These are phyloP conservation scores for Drosophila fungiperda DNA, from an alignment of 2,888 invertebrate genomes.

Conservation along the genomic window DNA sequence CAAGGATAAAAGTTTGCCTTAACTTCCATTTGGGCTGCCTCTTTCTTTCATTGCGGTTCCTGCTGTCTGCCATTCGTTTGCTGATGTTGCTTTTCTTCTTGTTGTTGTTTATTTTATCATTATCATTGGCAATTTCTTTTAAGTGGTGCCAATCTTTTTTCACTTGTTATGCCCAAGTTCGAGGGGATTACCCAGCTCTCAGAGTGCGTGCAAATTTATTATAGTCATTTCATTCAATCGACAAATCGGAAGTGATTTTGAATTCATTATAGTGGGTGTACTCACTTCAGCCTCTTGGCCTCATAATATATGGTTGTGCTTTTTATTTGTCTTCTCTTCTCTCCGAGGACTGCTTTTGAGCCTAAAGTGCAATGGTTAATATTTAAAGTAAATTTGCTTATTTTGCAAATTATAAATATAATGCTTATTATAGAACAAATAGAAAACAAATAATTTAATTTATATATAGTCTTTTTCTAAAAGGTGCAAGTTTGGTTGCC, in stretches of 20 bases:
- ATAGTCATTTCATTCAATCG: conserved; percentile 83
- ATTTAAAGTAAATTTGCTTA: not conserved
- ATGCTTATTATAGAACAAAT: too few relatives aligned
- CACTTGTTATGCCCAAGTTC: conserved; percentile 71
- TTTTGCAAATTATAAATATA: not conserved
- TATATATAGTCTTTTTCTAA: not conserved
- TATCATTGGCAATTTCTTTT: conserved; percentile 81
- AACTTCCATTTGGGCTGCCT: conserved; percentile 48
- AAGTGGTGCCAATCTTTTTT: conserved; percentile 83
- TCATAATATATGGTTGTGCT: not conserved
- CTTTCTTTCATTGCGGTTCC: conserved; percentile 50
- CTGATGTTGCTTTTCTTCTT: conserved; percentile 42
- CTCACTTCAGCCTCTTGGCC: conserved; percentile 27
- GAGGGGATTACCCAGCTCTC: conserved; percentile 63
- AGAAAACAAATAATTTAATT: not conserved
- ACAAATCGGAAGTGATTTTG: conserved; percentile 83
- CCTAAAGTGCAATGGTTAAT: too few relatives aligned
- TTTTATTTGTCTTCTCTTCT: not conserved
- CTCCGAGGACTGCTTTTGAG: not conserved
- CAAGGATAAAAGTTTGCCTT: conserved; percentile 62
- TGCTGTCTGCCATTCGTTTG: conserved; percentile 43
- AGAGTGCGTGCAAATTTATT: conserved; percentile 74
- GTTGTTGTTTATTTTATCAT: conserved; percentile 80
- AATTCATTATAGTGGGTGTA: conserved; percentile 72
- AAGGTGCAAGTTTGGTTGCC: not conserved